Percentiles rank a stretch among this genome's conserved stretches.
Evolutionary conservation across 2,113 vertebrate species (phyloP).

Genomic region (Equus quagga): DNA sequence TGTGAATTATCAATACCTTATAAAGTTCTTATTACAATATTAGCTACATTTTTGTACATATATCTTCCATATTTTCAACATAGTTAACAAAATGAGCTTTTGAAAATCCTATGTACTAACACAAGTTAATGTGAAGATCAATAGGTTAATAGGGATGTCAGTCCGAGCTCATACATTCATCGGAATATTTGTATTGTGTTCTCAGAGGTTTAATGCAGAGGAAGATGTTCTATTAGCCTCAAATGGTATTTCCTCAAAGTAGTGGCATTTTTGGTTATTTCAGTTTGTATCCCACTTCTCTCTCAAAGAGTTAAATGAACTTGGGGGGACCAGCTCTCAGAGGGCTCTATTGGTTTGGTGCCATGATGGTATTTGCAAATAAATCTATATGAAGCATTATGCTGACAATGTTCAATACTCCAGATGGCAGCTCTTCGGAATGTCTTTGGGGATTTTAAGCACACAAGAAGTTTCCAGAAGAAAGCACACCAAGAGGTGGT

Average conservation of each 20-base stretch:
- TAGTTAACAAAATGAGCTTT: conserved; percentile 9
- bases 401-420: conserved; percentile 34
- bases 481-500: conserved; percentile 19
- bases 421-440: conserved; percentile 44
- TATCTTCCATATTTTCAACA: conserved; percentile 37
- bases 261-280: conserved; percentile 26
- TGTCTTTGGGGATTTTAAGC: conserved; percentile 53
- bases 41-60: background rate
- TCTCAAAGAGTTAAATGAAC: conserved; percentile 15
- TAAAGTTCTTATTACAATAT: conserved; percentile 5
- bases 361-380: background rate
- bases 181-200: conserved; percentile 61
- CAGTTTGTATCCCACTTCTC: background rate
- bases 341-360: background rate
- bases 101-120: conserved; percentile 41
- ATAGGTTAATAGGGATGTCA: conserved; percentile 51
- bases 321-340: background rate
- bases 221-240: conserved; percentile 30
- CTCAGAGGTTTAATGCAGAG: conserved; percentile 8
- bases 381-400: background rate
- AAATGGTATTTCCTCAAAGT: conserved; percentile 30
- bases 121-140: conserved; percentile 51
- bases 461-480: conserved; percentile 65
- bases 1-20: background rate
- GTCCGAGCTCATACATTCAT: background rate